Percentiles rank a stretch among this genome's conserved stretches.
Evolutionary conservation across 2,888 invertebrate genomes (phyloP).

Genomic region (Amiota mariae): DNA sequence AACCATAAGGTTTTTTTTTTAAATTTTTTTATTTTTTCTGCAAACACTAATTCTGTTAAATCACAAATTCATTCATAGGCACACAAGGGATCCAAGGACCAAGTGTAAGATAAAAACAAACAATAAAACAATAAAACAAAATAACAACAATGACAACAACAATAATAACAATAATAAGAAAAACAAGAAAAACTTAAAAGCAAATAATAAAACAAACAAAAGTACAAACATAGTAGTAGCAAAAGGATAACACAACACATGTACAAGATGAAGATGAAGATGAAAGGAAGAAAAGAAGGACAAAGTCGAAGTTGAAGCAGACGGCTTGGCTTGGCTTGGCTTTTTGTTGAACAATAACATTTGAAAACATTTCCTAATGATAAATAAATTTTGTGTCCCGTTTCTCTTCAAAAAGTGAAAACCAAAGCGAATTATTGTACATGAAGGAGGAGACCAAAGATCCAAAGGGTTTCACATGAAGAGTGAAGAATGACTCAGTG

Average conservation of each 20-base stretch:
- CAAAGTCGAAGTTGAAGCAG: no score
- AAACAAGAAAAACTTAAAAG: not conserved
- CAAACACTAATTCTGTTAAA: no score
- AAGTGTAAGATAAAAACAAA: not conserved
- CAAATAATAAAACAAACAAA: not conserved
- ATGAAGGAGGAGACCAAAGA: not conserved
- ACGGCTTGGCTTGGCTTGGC: no score
- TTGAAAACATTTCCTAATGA: conserved; percentile 33
- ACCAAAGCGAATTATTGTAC: not conserved
- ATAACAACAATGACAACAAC: not conserved
- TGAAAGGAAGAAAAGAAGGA: no score
- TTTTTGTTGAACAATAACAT: conserved; percentile 13
- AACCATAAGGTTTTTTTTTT: no score
- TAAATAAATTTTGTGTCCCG: conserved; percentile 28
- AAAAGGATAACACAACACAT: not conserved
- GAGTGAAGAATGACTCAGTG: no score
- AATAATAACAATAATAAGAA: not conserved
- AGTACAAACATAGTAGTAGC: not conserved
- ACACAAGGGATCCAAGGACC: no score
- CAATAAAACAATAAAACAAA: not conserved
- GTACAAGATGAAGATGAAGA: no score
- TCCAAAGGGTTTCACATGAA: not conserved
- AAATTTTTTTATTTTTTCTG: no score
- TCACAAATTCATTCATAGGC: no score
- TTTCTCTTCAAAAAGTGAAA: no score